Base-by-base conservation (phyloP, 2,888 invertebrate species). In the Petrolisthes manimaculis region DNA sequence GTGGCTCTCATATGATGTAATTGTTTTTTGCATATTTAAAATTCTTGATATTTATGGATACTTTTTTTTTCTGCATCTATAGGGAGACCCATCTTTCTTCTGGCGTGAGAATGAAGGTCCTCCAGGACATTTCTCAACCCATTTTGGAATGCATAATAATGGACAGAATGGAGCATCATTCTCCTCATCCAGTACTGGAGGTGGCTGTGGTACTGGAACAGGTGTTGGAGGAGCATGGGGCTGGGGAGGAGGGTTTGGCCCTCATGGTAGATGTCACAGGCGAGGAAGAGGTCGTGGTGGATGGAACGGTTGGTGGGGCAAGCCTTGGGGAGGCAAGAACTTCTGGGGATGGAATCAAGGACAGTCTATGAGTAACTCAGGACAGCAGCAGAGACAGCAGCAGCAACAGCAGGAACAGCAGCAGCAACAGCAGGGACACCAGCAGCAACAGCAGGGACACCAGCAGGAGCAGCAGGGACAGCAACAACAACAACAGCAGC, bases 81-180 rank as follows among this genome's bases (percentile, higher is more conserved):
- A 89, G 86, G 89, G 89, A 53, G 82, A 56, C n/a, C 86, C 89
- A 56, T 71, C 78, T 74, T 84, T 88, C 79, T 84, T 75, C 81
- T 88, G 88, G 88, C 84, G 56, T 54, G 88, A 88, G 69, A 61
- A 56, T 14, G 74, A 80, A 18, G 84, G 74, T 69, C 74, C 81
- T 53, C 81, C 84, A 12, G 85, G 89, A n/a, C 82, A 86, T 8
- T 86, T 37, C 69, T 61, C 85, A 81, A 71, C 89, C 53, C 85
- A 85, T 12, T 85, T 89, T 71, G 82, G 86, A 12, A 82, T 89
- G 77, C 82, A 86, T 8, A 71, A 71, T 78, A 75, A 53, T n/a
- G 77, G 21, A 81, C 71, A 37, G 21, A 24, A 54, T 21, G 79
- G 69, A 75, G 69, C 69, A 2, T 37, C 81, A 55, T 75, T 56